Conservation (phyloP, 2,888 invertebrate genomes). For the Drosophila borealis region DNA sequence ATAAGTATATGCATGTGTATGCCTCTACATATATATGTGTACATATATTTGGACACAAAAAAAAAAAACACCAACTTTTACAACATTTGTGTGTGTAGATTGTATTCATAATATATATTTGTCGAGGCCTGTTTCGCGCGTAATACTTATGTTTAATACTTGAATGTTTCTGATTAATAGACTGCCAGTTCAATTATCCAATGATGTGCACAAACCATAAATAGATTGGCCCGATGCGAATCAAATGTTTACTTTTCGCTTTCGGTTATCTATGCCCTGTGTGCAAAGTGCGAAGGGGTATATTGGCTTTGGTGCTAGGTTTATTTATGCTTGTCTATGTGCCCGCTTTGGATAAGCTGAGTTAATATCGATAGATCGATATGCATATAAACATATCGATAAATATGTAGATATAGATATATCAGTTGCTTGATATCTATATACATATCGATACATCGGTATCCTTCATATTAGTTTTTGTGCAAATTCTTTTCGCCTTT, state of each 20-base stretch:
- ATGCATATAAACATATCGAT: too few species aligned
- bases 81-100: slow-evolving; percentile 28
- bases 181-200: slow-evolving; percentile 28
- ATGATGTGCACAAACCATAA: slow-evolving; percentile 37
- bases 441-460: too few species aligned
- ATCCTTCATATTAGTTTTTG: too few species aligned
- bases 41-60: slow-evolving; percentile 38
- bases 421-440: too few species aligned
- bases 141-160: slow-evolving; percentile 53
- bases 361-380: too few species aligned
- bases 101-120: slow-evolving; percentile 33
- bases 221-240: slow-evolving; percentile 17
- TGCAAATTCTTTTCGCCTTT: too few species aligned
- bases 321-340: too few species aligned
- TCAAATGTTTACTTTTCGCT: slow-evolving; percentile 10
- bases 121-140: slow-evolving; percentile 43
- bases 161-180: slow-evolving; percentile 18
- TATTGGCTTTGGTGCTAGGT: background rate
- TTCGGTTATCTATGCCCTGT: background rate
- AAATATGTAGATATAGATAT: too few species aligned
- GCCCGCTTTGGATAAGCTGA: too few species aligned
- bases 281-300: background rate
- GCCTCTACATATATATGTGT: slow-evolving; percentile 8
- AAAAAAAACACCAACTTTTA: slow-evolving; percentile 29
- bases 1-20: slow-evolving; percentile 10